These are phyloP conservation scores for Drosophila truncata DNA, from an alignment of 1,140 invertebrate genomes.

Conservation along the genomic window DNA sequence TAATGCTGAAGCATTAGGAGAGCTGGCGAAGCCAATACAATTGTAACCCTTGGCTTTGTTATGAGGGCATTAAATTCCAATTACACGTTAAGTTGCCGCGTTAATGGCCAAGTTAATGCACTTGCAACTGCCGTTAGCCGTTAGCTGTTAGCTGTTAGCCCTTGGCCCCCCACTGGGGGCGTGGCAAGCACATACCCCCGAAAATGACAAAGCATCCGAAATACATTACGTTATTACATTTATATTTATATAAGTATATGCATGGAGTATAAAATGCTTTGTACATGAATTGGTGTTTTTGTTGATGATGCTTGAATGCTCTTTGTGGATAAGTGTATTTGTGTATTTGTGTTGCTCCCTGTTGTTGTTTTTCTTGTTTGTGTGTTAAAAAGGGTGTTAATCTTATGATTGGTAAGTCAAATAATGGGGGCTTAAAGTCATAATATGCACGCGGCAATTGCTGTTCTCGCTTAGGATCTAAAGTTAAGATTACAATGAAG, in stretches of 20 bases:
- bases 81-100: constrained; percentile 70
- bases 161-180: constrained; percentile 35
- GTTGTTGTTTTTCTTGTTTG: constrained; percentile 9
- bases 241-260: constrained; percentile 46
- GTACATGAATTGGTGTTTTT: constrained; percentile 57
- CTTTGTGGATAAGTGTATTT: constrained; percentile 38
- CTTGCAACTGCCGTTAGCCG: constrained; percentile 40
- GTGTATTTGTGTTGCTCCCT: constrained; percentile 32
- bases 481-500: constrained; percentile 36
- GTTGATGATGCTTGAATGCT: constrained; percentile 13
- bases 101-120: constrained; percentile 79
- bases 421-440: constrained; percentile 41
- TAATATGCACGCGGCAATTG: constrained; percentile 50
- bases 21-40: constrained; percentile 32
- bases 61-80: constrained; percentile 76
- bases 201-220: constrained; percentile 50
- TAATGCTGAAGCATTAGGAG: constrained; percentile 45
- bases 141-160: constrained; percentile 16
- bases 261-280: constrained; percentile 52
- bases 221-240: constrained; percentile 65
- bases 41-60: constrained; percentile 67
- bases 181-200: constrained; percentile 12
- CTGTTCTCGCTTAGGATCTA: constrained; percentile 31
- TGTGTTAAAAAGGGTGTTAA: constrained; percentile 8
- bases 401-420: constrained; percentile 40